Evolutionary conservation across 1,140 invertebrate genomes (phyloP), one percentile per base, ranked within the genome.

Genomic region (Drosophila ironensis): DNA sequence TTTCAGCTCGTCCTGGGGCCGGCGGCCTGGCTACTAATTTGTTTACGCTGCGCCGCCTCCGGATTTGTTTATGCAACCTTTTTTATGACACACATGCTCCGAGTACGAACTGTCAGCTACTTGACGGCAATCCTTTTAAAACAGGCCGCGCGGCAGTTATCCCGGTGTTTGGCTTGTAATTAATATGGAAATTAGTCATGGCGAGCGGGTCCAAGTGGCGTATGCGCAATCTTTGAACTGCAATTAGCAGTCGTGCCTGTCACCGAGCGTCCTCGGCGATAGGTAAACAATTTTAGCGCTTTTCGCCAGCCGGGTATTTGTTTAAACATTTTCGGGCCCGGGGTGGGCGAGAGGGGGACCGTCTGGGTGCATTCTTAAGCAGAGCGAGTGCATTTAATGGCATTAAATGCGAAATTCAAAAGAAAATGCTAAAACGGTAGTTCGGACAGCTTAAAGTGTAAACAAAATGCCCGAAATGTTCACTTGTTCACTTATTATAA

Each of bases 321-420:
- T 46, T 84, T 84, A 78, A 82, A 82, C 78, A 82, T 78, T 51
- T 67, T 64, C 24, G n/a, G n/a, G n/a, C 46, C 8, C 1, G 12
- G 35, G 2, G 1, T 9, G 8, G 25, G 19, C 9, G 24, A 0
- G 1, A 20, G 2, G 19, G 47, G 56, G 71, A 11, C 20, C 2
- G 42, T 52, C 46, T 67, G 47, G n/a, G 38, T 52, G 69, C 73
- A 78, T 84, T 78, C 73, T 82, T 82, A 82, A 78, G 69, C 78
- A 67, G 73, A 82, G n/a, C n/a, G 78, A 82, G 78, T 78, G 80
- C 74, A 84, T 63, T 86, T 84, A 86, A 78, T 78, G 80, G 80
- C 80, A 22, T 16, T 16, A 74, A 66, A 60, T 40, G 45, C 46
- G 46, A 75, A 59, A 53, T 57, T 57, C 46, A 67, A 61, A 73